Percentiles rank a stretch among this genome's conserved stretches.
phyloP scores from a whole-genome alignment of 2,888 invertebrate species.

The Seira sanloemensis region DNA sequence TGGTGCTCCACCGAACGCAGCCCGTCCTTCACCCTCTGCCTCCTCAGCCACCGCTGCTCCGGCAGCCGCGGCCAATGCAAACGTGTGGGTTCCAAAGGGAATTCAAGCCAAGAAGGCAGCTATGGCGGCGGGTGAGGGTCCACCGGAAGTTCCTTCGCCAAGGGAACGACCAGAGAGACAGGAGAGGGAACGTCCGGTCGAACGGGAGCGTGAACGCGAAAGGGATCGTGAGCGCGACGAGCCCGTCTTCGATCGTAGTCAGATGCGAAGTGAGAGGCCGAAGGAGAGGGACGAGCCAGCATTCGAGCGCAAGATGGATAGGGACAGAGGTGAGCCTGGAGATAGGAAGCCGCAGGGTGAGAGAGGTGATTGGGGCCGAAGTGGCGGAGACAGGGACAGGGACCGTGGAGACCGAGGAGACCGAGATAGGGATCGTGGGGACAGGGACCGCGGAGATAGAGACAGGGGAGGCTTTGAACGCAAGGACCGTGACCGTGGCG shows the following conservation, averaged over 20 bases:
- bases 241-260: conserved; percentile 54
- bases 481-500: conserved; percentile 40
- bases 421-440: conserved; percentile 56
- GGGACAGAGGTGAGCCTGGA: conserved; percentile 70
- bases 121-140: conserved; percentile 39
- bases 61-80: conserved; percentile 17
- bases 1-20: background rate
- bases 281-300: conserved; percentile 53
- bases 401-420: conserved; percentile 56
- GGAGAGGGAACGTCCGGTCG: conserved; percentile 39
- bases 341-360: conserved; percentile 45
- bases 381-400: conserved; percentile 50
- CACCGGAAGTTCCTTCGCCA: conserved; percentile 47
- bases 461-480: background rate
- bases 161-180: conserved; percentile 22
- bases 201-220: conserved; percentile 66
- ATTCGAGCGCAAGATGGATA: conserved; percentile 72
- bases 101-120: conserved; percentile 53
- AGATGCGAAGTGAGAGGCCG: conserved; percentile 52
- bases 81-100: conserved; percentile 53
- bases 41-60: conserved; percentile 1
- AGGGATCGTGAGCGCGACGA: conserved; percentile 31
- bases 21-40: conserved; percentile 5
- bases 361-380: background rate
- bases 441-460: conserved; percentile 29